phyloP scores from a whole-genome alignment of 2,888 invertebrate species.

The Prosopocoilus inquinatus region DNA sequence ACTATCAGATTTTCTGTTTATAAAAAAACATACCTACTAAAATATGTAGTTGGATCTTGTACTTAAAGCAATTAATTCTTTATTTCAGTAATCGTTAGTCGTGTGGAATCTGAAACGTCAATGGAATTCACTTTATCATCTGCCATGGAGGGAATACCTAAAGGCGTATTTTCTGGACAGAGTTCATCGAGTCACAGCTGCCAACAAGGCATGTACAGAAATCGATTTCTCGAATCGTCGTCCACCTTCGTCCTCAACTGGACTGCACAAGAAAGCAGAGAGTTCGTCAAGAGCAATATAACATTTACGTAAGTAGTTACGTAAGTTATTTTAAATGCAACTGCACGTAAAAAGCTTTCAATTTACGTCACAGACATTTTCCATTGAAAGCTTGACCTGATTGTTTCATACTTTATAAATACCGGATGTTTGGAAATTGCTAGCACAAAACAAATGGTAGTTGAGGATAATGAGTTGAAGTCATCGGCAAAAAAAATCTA shows the following conservation, averaged over 20 bases:
- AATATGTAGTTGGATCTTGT: too few relatives aligned
- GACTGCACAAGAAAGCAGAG: slow-evolving; percentile 32
- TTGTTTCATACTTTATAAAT: too few relatives aligned
- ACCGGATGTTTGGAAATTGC: too few relatives aligned
- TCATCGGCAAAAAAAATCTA: too few relatives aligned
- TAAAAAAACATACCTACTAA: too few relatives aligned
- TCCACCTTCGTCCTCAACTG: slow-evolving; percentile 34
- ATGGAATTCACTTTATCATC: slow-evolving; percentile 22
- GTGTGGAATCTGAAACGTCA: slow-evolving; percentile 1
- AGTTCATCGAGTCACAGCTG: slow-evolving; percentile 2
- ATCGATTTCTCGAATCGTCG: slow-evolving; percentile 20
- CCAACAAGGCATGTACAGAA: slow-evolving; percentile 17
- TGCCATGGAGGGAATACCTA: slow-evolving; percentile 13
- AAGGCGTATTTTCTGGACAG: slow-evolving; percentile 17
- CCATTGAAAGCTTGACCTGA: too few relatives aligned
- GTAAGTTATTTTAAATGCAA: too few relatives aligned
- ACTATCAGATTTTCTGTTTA: too few relatives aligned
- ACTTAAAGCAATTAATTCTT: not conserved
- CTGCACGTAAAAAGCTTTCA: too few relatives aligned
- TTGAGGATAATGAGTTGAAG: too few relatives aligned
- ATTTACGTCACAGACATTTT: too few relatives aligned
- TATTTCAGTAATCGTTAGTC: slow-evolving; percentile 22
- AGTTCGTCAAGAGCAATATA: slow-evolving; percentile 33
- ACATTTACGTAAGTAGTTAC: slow-evolving; percentile 41
- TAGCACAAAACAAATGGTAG: too few relatives aligned